These are phyloP conservation scores for Natator depressus DNA, from an alignment of 2,113 vertebrate species.

Conservation along the genomic window DNA sequence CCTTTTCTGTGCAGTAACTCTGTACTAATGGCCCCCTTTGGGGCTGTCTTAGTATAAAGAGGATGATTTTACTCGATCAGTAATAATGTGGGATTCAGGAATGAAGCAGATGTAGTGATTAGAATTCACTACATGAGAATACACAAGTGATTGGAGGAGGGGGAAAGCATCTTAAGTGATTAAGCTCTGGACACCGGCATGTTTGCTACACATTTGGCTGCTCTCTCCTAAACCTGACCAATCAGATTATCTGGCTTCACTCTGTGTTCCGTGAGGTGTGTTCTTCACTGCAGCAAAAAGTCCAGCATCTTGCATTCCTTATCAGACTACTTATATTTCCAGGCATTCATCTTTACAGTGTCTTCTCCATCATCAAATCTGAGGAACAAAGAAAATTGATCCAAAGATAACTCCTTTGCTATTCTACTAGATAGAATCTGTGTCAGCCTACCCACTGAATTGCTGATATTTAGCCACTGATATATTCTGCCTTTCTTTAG, in stretches of 20 bases:
- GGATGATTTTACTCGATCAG: background rate
- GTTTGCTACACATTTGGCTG: background rate
- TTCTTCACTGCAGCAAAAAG: background rate
- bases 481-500: background rate
- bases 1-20: background rate
- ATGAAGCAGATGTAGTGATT: background rate
- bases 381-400: background rate
- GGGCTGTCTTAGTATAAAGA: background rate
- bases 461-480: background rate
- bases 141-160: conserved; percentile 13
- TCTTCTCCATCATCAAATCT: background rate
- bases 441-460: background rate
- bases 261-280: background rate
- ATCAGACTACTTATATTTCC: background rate
- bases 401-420: background rate
- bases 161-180: background rate
- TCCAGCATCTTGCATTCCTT: background rate
- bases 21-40: background rate
- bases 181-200: background rate
- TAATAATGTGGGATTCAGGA: background rate
- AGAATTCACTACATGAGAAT: background rate
- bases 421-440: background rate
- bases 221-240: background rate
- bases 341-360: background rate
- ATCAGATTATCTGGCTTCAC: background rate